Base-by-base conservation (phyloP, 2,113 vertebrate species). In the Geothlypis trichas region DNA sequence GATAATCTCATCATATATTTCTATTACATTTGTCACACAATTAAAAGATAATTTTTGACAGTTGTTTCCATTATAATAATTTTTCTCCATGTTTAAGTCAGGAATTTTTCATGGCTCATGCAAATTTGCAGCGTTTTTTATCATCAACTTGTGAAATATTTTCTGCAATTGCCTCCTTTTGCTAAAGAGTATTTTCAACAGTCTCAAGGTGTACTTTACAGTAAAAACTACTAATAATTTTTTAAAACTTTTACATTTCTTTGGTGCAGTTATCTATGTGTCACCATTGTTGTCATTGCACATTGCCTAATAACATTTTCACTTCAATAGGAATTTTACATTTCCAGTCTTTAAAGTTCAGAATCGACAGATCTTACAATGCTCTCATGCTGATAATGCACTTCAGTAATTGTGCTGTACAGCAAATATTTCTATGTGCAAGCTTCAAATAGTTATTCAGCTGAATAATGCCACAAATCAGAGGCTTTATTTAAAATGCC, bases 371-470 rank as follows among this genome's bases (percentile, higher is more conserved):
- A 84, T 93, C 81, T 97, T 90, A 41, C 63, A 97, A 83, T 57
- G 22, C 3, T 68, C 5, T 87, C 54, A 80, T 65, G 62, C 55
- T 94, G 90, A 94, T 88, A 93, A 96, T 95, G 89, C 75, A 92
- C 80, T 93, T 72, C 47, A 90, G 41, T 97, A 95, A 96, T 93
- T 55, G 8, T 91, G 47, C 58, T 83, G 52, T 79, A 72, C 81
- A 80, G 87, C 90, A 93, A 96, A 89, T 87, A 97, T 77, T 97
- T 94, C 94, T 91, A 46, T 87, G 83, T 90, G 59, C 26, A 67
- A 91, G 79, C 85, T 97, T 97, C 94, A 91, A 93, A 75, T 67
- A 96, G 84, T 97, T 96, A 95, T 95, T 97, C 94, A 86, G 79
- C 41, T 88, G 78, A 95, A 92, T 96, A 97, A 94, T 81, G 62